phyloP scores from a whole-genome alignment of 2,797 vertebrate genomes.

The Garrulus glandarius region DNA sequence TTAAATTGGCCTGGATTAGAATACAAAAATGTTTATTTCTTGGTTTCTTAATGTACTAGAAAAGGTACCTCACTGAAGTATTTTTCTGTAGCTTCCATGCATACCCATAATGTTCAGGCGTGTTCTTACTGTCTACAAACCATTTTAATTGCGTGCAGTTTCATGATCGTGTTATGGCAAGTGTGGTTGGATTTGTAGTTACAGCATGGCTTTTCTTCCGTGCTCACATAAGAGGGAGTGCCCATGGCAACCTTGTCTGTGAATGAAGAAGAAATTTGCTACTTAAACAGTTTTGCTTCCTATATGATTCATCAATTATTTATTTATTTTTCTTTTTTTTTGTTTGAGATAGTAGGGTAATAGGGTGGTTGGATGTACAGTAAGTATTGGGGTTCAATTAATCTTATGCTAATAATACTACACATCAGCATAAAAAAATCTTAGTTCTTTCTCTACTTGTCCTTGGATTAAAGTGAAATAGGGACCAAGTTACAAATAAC shows the following conservation, averaged over 20 bases:
- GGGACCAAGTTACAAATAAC: background rate
- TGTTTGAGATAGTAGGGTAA: background rate
- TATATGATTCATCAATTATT: background rate
- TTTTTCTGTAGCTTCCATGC: conserved; percentile 35
- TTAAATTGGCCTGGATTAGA: background rate
- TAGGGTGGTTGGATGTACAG: background rate
- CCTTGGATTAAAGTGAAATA: background rate
- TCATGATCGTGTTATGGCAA: conserved; percentile 55
- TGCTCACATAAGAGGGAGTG: conserved; percentile 4
- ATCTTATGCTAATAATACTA: background rate
- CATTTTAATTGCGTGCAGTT: conserved; percentile 47
- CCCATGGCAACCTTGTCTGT: conserved; percentile 28
- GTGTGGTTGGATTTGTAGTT: conserved; percentile 41
- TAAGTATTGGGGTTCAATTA: background rate
- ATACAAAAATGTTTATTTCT: background rate
- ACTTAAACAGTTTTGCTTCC: conserved; percentile 29
- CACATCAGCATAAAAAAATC: background rate
- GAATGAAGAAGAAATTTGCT: conserved; percentile 36
- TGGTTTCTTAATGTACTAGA: background rate
- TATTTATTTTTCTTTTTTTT: background rate
- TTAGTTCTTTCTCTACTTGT: background rate
- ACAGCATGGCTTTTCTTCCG: background rate
- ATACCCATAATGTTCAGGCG: conserved; percentile 46
- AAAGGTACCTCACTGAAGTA: background rate
- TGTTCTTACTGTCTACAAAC: conserved; percentile 43